Percentiles rank a stretch among this genome's conserved stretches.
Evolutionary conservation across 2,888 invertebrate genomes (phyloP).

Genomic region (Drosophila seclusa): DNA sequence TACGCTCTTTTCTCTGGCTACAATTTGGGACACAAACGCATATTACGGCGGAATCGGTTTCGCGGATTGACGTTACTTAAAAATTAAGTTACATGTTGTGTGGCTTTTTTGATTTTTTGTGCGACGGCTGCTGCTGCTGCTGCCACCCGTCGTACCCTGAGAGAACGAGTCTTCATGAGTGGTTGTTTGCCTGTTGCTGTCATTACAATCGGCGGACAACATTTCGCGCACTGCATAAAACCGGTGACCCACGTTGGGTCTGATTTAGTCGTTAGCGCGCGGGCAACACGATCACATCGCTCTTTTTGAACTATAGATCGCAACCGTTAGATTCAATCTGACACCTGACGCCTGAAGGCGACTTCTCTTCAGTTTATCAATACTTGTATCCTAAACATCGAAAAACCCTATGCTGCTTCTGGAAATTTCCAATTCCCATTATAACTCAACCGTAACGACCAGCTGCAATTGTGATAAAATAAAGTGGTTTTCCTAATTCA

Average conservation of each 20-base stretch:
- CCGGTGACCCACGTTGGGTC: constrained; percentile 80
- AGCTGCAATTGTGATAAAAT: constrained; percentile 16
- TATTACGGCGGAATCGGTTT: constrained; percentile 39
- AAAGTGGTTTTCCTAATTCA: constrained; percentile 5
- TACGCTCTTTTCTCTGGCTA: constrained; percentile 8
- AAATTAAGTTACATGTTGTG: constrained; percentile 36
- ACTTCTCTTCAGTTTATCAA: constrained; percentile 7
- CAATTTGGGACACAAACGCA: constrained; percentile 14
- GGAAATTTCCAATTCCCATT: constrained; percentile 10
- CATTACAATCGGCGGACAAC: constrained; percentile 47
- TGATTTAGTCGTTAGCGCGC: constrained; percentile 85
- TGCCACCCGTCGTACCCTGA: constrained; percentile 28
- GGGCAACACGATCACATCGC: constrained; percentile 84
- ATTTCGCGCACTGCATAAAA: constrained; percentile 81
- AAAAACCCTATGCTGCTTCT: not conserved
- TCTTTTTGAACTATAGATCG: constrained; percentile 26
- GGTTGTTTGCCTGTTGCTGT: constrained; percentile 25
- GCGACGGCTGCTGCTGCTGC: constrained; percentile 13
- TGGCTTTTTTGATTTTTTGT: constrained; percentile 25
- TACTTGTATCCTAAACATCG: not conserved
- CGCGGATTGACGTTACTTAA: constrained; percentile 23
- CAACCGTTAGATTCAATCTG: constrained; percentile 15
- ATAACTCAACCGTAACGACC: constrained; percentile 15
- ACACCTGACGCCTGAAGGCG: constrained; percentile 31
- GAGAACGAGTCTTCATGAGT: constrained; percentile 58